Conservation (phyloP, 2,797 vertebrate genomes). For the Leptodactylus fallax region DNA sequence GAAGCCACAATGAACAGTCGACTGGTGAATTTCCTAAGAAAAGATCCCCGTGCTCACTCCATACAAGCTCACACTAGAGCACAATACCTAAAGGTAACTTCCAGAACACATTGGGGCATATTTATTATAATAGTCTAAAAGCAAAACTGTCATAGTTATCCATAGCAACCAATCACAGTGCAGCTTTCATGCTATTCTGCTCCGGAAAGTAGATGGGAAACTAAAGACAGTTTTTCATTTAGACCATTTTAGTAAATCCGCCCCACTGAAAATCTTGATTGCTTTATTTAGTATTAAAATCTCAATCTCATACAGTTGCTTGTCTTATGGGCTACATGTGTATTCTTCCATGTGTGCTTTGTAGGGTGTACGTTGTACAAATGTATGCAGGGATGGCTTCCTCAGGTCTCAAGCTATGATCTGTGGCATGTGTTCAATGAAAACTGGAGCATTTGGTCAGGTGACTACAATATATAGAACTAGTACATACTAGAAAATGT, state of each 20-base stretch:
- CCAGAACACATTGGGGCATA: too few species aligned
- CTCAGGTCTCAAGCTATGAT: constrained; percentile 45
- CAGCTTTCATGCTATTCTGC: too few species aligned
- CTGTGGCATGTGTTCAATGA: constrained; percentile 50
- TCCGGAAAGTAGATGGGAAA: too few species aligned
- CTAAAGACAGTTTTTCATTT: too few species aligned
- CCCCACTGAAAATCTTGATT: neutral
- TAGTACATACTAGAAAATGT: too few species aligned
- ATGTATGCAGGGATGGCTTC: constrained; percentile 45
- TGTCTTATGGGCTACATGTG: neutral
- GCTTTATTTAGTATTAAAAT: neutral
- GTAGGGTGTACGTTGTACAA: constrained; percentile 45
- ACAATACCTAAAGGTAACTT: constrained; percentile 52
- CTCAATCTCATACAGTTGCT: neutral
- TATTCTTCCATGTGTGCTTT: neutral
- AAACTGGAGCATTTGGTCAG: constrained; percentile 58
- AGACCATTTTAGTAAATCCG: too few species aligned
- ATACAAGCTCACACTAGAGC: constrained; percentile 42
- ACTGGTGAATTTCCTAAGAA: constrained; percentile 54
- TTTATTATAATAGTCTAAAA: too few species aligned
- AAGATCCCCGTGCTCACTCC: constrained; percentile 26
- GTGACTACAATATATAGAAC: constrained; percentile 24
- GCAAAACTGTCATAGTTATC: too few species aligned
- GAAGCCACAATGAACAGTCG: constrained; percentile 47
- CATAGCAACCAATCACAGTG: too few species aligned